Evolutionary conservation across 2,888 invertebrate species (phyloP), one percentile per base, ranked within the genome.

Genomic region (Thecophora atra): DNA sequence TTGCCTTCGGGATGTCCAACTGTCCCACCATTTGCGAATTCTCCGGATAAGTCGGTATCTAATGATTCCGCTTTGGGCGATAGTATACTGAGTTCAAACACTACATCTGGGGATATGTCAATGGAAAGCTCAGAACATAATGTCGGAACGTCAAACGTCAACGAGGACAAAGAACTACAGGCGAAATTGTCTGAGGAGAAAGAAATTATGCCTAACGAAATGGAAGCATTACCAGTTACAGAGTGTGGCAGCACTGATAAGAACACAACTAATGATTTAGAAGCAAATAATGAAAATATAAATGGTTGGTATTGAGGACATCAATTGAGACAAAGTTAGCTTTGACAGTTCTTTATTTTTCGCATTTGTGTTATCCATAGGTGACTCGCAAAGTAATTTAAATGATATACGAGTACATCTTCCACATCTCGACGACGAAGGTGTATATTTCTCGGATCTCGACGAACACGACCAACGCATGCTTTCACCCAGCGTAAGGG

Each of bases 361-460:
- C n/a, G n/a, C n/a, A n/a, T n/a, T n/a, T n/a, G n/a, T n/a, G n/a
- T n/a, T n/a, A n/a, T n/a, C 60, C 30, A 51, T 26, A 73, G 60
- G 70, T 52, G 66, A 62, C 30, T 63, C 42, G 19, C 62, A 42
- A 69, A 72, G 64, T 58, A 70, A 72, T 74, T 24, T 72, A 2
- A n/a, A 37, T 58, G 76, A 79, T 65, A 70, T 79, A 30, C 76
- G 73, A 54, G 65, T 78, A 28, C 75, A 75, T 47, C 69, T 81
- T 24, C 79, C 80, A 47, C 75, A 76, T 68, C 52, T 74, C 69
- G 81, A 86, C 75, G 85, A 85, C 75, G 86, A 86, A 76, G 86
- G 85, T 73, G 80, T 85, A 72, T 83, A 78, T 72, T 82, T 86
- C 75, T 80, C 85, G 71, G 86, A 86, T 74, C 70, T 81, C 26